These are phyloP conservation scores for Parapristionchus giblindavisi DNA, from an alignment of 2,888 invertebrate genomes.

Conservation along the genomic window DNA sequence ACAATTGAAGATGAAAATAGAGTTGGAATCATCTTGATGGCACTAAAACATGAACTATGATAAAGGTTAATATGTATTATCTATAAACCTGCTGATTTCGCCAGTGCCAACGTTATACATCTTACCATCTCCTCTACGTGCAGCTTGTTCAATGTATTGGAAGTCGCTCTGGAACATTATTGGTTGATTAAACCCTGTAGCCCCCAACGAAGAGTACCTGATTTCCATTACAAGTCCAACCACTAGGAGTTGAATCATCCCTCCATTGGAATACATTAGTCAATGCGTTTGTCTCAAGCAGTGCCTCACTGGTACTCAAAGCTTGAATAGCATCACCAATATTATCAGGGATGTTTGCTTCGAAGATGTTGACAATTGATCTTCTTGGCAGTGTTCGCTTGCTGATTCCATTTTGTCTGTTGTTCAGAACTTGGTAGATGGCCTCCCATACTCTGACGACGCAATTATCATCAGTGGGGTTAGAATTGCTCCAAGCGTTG, in stretches of 20 bases:
- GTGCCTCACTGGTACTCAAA: background rate
- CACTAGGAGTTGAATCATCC: background rate
- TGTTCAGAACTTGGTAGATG: background rate
- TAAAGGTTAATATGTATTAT: background rate
- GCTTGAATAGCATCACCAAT: constrained; percentile 4
- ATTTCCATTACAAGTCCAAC: constrained; percentile 24
- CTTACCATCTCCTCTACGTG: constrained; percentile 32
- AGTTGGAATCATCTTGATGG: constrained; percentile 17
- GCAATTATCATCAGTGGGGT: constrained; percentile 17
- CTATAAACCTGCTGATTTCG: background rate
- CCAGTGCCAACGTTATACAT: constrained; percentile 9
- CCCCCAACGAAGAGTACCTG: background rate
- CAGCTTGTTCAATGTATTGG: constrained; percentile 10
- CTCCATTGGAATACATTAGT: constrained; percentile 32
- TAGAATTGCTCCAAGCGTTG: constrained; percentile 2
- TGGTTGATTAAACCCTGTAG: background rate
- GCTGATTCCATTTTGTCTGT: constrained; percentile 5
- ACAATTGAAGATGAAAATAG: constrained; percentile 31
- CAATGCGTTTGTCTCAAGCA: background rate
- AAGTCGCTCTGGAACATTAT: constrained; percentile 2
- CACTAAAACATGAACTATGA: background rate
- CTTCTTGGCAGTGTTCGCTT: background rate
- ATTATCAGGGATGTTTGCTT: constrained; percentile 4
- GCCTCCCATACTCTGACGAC: constrained; percentile 26
- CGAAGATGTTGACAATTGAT: constrained; percentile 32